Base-by-base conservation (phyloP, 1,140 invertebrate genomes). In the Drosophila sproati region DNA sequence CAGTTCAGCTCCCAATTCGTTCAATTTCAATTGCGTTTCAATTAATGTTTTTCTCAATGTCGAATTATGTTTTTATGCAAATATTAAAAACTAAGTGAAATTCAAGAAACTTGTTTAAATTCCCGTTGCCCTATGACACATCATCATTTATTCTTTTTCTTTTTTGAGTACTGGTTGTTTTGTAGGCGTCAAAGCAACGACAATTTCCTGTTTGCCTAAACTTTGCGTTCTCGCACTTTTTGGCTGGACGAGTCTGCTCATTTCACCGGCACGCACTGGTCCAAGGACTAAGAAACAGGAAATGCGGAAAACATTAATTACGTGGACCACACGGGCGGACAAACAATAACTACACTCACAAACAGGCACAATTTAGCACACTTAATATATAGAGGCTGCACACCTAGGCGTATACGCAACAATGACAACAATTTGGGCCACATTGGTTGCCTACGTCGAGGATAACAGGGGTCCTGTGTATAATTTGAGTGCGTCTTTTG, bases 281-380 rank as follows among this genome's bases (percentile, higher is more conserved):
- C 43, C 43, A 57, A 61, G 41, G n/a, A 35, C 43, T 35, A 34
- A 47, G 39, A 63, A 29, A 10, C 51, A 29, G 31, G 12, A 34
- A 37, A 61, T 69, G 45, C 56, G 73, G 73, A 88, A 82, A 80
- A 80, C 80, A 88, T 88, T 88, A 88, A 88, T 88, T 88, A 88
- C 80, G 71, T 51, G 52, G 51, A 71, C 47, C 76, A 80, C 79
- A 87, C 72, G 60, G 61, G 32, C 55, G 51, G 41, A 67, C 29
- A 67, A 31, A 50, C 50, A 52, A 39, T 45, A 5, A 6, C 47
- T 12, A 28, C 3, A 4, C 39, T 3, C 32, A 20, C 51, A 3
- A 54, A 54, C 10, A 54, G n/a, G 12, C 32, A 6, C 29, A 34
- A 10, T 54, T 35, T 35, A 54, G 20, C 54, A 37, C 12, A 10